Percentiles rank a stretch among this genome's conserved stretches.
Evolutionary conservation across 2,113 vertebrate species (phyloP).

Genomic region (Platysternon megacephalum): DNA sequence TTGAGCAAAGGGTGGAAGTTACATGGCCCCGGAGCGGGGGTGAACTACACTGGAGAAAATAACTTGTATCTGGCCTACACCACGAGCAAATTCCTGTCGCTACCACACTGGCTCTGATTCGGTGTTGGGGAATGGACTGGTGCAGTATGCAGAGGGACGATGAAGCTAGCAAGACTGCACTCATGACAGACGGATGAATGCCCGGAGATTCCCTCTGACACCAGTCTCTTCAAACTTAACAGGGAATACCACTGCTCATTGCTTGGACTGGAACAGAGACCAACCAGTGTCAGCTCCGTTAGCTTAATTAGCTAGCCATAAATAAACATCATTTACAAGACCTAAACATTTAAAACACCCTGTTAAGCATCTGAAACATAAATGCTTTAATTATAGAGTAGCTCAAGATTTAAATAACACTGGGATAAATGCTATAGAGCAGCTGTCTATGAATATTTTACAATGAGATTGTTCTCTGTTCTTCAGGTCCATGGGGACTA

Average conservation of each 20-base stretch:
- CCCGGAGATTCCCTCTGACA: background rate
- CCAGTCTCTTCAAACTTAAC: background rate
- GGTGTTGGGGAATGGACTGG: background rate
- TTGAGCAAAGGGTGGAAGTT: background rate
- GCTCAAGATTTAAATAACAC: conserved; percentile 70
- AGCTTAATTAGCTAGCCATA: conserved; percentile 71
- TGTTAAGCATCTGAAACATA: conserved; percentile 76
- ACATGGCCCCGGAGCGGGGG: background rate
- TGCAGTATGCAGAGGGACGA: background rate
- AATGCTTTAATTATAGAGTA: conserved; percentile 78
- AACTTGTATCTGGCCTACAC: background rate
- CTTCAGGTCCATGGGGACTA: background rate
- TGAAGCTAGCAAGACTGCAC: background rate
- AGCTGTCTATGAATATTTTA: conserved; percentile 75
- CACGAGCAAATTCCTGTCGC: background rate
- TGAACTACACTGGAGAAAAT: background rate
- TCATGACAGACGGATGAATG: fast-evolving
- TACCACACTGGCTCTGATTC: background rate
- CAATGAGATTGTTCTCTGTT: conserved; percentile 42
- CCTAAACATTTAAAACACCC: conserved; percentile 74
- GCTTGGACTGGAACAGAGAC: conserved; percentile 3
- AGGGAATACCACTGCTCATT: background rate
- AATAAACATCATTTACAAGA: conserved; percentile 78
- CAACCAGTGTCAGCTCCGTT: conserved; percentile 30
- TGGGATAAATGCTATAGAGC: conserved; percentile 70